Base-by-base conservation (phyloP, 2,888 invertebrate species). In the Sepiola atlantica region DNA sequence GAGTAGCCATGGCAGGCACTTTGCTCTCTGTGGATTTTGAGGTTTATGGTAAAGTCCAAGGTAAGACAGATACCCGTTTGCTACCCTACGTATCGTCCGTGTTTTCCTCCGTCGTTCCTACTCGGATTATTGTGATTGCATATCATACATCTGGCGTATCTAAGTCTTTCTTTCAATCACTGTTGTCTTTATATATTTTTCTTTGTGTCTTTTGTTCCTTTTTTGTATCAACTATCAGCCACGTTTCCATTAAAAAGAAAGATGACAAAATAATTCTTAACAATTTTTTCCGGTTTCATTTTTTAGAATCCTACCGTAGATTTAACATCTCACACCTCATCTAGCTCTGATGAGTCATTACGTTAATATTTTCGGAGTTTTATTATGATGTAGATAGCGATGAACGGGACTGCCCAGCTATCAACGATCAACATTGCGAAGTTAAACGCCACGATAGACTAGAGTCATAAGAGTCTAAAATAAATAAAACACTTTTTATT, bases 41-140 rank as follows among this genome's bases (percentile, higher is more conserved):
- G 94, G 95, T 96, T 55, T 95, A 95, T 94, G 96, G 96, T 32
- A 95, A 95, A 95, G 96, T 96, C 35, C 96, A 96, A 95, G 96
- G 96, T 96, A 95, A 94, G 61, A 35, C 94, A 94, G 54, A 35
- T 94, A 32, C 35, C 45, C 92, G 12, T 94, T 93, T 77, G 35
- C 24, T 61, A n/a, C 57, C 61, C 32, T 61, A 55, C 21, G 28
- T 8, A 57, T 57, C 93, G 14, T 32, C 55, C 55, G 21, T 32
- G 35, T 28, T 28, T 55, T 54, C 91, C 3, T 54, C 21, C 20
- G n/a, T 55, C 20, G 32, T 35, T 94, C 35, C 4, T 21, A 55
- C 90, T 55, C 35, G 54, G 18, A 14, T 35, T 61, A 18, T 32
- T 61, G 61, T 35, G 55, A 28, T 92, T 35, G 24, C 35, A 77